A percentile compares a stretch with the other conserved stretches of the same genome.
Evolutionary conservation across 2,888 invertebrate genomes (phyloP).

Genomic region (Allophyes oxyacanthae): DNA sequence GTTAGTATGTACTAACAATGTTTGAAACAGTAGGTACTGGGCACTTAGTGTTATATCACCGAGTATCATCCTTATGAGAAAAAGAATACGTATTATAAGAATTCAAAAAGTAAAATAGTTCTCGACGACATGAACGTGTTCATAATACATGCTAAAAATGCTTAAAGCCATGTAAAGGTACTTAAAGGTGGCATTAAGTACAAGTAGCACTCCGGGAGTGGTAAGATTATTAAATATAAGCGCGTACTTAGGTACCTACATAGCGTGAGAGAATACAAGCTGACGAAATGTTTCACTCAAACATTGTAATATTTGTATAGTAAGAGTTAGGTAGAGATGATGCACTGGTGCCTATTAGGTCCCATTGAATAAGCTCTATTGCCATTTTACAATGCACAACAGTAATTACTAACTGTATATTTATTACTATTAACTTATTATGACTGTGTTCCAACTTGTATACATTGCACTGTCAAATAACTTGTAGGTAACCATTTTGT

Average conservation of each 20-base stretch:
- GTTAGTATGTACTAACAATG: too few relatives aligned
- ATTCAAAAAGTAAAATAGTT: slow-evolving; percentile 32
- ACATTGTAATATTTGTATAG: too few relatives aligned
- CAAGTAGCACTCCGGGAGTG: slow-evolving; percentile 3
- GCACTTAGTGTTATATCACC: not conserved
- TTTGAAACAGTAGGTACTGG: slow-evolving; percentile 1
- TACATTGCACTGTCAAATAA: too few relatives aligned
- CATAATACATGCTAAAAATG: slow-evolving; percentile 6
- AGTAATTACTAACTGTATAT: too few relatives aligned
- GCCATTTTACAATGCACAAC: too few relatives aligned
- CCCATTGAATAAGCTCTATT: too few relatives aligned
- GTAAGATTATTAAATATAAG: slow-evolving; percentile 25
- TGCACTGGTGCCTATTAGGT: too few relatives aligned
- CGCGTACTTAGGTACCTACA: not conserved
- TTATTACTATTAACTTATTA: too few relatives aligned
- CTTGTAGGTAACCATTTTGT: too few relatives aligned
- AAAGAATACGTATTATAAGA: slow-evolving; percentile 11
- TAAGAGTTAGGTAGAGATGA: too few relatives aligned
- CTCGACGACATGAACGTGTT: slow-evolving; percentile 25
- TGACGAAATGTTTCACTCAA: slow-evolving; percentile 2
- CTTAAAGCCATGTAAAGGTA: slow-evolving; percentile 25
- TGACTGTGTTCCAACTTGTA: too few relatives aligned
- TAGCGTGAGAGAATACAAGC: not conserved
- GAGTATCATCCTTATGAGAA: slow-evolving; percentile 11
- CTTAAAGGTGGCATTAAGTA: slow-evolving; percentile 28